phyloP scores from a whole-genome alignment of 1,140 invertebrate species.

The Sesamia nonagrioides region DNA sequence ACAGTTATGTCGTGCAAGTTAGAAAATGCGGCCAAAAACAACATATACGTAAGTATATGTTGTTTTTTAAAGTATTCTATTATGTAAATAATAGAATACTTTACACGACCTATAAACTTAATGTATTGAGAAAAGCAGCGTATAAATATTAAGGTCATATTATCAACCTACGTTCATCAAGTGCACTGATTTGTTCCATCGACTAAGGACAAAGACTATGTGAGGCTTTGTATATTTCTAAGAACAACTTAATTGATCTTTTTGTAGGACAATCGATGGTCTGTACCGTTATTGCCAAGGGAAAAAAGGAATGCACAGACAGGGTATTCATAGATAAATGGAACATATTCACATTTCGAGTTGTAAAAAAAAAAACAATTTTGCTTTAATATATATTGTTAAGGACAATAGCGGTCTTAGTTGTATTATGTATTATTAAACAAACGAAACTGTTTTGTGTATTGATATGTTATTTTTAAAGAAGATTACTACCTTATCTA shows the following conservation, averaged over 20 bases:
- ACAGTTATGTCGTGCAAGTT: too few relatives aligned
- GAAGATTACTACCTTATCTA: too few relatives aligned
- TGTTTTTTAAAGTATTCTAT: too few relatives aligned
- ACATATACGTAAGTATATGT: neutral
- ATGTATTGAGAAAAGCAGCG: slow-evolving; percentile 34
- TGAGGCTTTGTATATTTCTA: slow-evolving; percentile 14
- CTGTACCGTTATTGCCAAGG: neutral
- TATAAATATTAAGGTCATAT: slow-evolving; percentile 33
- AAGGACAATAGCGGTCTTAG: too few relatives aligned
- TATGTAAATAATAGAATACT: neutral
- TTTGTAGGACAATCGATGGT: slow-evolving; percentile 6
- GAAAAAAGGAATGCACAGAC: too few relatives aligned
- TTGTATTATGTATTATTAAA: too few relatives aligned
- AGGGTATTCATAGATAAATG: too few relatives aligned
- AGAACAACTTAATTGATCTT: slow-evolving; percentile 7
- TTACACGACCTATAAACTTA: slow-evolving; percentile 27
- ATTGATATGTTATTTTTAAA: too few relatives aligned
- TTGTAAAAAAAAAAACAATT: too few relatives aligned
- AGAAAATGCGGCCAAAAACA: neutral
- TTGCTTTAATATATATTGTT: too few relatives aligned
- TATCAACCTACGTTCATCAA: slow-evolving; percentile 31
- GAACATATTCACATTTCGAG: too few relatives aligned
- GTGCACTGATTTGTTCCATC: slow-evolving; percentile 20
- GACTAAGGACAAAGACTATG: slow-evolving; percentile 23
- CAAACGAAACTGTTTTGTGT: too few relatives aligned